phyloP scores from a whole-genome alignment of 37 sponge, comb jelly and placozoan species.

The Beroe ovata region DNA sequence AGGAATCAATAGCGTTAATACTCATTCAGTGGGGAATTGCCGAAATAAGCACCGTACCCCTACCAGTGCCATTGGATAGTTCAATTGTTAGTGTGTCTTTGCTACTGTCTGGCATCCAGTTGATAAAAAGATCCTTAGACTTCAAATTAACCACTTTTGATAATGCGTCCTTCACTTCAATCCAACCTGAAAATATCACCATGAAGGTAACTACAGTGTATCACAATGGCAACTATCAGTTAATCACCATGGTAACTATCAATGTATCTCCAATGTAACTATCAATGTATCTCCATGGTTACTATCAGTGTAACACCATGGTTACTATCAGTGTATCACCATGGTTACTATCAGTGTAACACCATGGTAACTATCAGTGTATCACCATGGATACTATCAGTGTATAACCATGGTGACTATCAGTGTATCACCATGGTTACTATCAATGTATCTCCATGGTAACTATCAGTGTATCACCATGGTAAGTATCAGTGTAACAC shows the following conservation, averaged over 20 bases:
- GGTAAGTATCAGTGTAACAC: background rate
- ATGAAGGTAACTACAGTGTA: too few species aligned
- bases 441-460: background rate
- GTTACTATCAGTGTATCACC: background rate
- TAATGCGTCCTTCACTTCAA: background rate
- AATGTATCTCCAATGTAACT: too few species aligned
- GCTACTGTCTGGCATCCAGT: background rate
- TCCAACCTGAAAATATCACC: background rate
- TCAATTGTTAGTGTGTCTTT: background rate
- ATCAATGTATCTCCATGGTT: background rate
- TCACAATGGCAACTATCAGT: background rate
- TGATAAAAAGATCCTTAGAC: background rate
- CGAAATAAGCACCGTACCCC: too few species aligned
- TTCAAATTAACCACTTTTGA: background rate
- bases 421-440: background rate
- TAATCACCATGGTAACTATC: background rate
- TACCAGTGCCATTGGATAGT: too few species aligned
- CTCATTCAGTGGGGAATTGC: too few species aligned
- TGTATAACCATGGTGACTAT: background rate
- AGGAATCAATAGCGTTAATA: too few species aligned
- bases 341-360: background rate
- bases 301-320: background rate
- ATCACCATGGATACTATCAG: background rate
- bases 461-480: background rate
- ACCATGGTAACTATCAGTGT: background rate